Evolutionary conservation across 1,140 invertebrate genomes (phyloP), one percentile per base, ranked within the genome.

Genomic region (Drosophila hydei): DNA sequence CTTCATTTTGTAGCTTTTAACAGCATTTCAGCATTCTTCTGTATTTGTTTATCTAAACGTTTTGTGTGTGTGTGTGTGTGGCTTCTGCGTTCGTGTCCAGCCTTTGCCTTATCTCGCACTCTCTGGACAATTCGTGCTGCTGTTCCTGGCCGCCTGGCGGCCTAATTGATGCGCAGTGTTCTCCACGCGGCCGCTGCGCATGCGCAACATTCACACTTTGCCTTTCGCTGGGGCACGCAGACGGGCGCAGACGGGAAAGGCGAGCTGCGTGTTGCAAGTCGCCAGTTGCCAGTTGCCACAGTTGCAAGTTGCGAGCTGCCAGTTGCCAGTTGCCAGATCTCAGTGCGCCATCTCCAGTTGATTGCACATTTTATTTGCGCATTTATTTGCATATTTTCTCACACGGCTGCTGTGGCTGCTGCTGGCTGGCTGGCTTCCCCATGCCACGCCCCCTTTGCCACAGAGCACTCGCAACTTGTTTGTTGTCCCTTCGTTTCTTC

Each of bases 331-430:
- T 38, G 59, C 47, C 33, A 54, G 52, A 67, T 75, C 74, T 76
- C 42, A 61, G 64, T 56, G 71, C 74, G 74, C 81, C 67, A 85
- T 75, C 81, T 79, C 68, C 83, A 83, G 78, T 88, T 88, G 83
- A 88, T 88, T 88, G 83, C 83, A 83, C 83, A 88, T 88, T 88
- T 88, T 88, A 88, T 88, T 88, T 88, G 83, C 84, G 81, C 83
- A 88, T 88, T 88, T 88, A 88, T 88, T 88, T 88, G 83, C 83
- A 88, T 88, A 87, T 85, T 87, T 85, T 87, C 81, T 87, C 81
- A 85, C 83, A 88, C 81, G 76, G 71, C 80, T 62, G 47, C 45
- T 16, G 33, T 36, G 30, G 33, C 19, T 40, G 27, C 25, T 58
- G 25, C 61, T 16, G 18, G 36, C 33, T 21, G 19, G 33, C 12